Conservation (phyloP, 2,113 vertebrate species). For the Sapajus apella region DNA sequence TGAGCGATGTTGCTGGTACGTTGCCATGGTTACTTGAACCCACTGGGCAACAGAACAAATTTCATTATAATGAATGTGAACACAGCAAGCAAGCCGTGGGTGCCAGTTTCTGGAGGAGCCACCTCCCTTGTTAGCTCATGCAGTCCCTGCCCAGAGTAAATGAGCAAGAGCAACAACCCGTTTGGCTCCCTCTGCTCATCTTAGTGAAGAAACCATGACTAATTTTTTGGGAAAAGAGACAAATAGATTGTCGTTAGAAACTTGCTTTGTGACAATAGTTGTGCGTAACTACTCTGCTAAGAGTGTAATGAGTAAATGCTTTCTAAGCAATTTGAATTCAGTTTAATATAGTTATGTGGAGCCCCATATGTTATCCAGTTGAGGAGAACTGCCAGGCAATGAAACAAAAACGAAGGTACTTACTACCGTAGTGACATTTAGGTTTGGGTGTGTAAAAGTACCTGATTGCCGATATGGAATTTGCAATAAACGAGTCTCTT, state of each 20-base stretch:
- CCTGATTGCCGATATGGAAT: not conserved
- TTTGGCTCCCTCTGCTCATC: not conserved
- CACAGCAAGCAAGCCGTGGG: not conserved
- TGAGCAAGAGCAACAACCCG: not conserved
- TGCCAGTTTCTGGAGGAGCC: not conserved
- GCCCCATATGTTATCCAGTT: not conserved
- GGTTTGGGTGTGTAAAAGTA: slow-evolving; percentile 18
- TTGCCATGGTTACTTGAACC: slow-evolving; percentile 76
- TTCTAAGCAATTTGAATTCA: slow-evolving; percentile 52
- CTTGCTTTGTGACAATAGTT: slow-evolving; percentile 41
- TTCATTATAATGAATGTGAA: slow-evolving; percentile 25
- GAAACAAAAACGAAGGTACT: not conserved
- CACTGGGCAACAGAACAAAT: slow-evolving; percentile 45
- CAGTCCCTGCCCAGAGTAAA: not conserved
- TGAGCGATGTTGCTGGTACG: slow-evolving; percentile 64
- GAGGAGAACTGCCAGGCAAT: not conserved
- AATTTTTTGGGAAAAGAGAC: not conserved
- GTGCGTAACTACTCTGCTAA: not conserved
- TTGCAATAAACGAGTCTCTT: not conserved
- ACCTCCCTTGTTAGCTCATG: not conserved
- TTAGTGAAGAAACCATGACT: not conserved
- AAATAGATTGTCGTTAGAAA: slow-evolving; percentile 40
- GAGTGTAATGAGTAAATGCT: slow-evolving; percentile 53
- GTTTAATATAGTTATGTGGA: slow-evolving; percentile 70
- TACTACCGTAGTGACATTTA: not conserved